Evolutionary conservation across 2,113 vertebrate species (phyloP).

Genomic region (Megalops atlanticus): DNA sequence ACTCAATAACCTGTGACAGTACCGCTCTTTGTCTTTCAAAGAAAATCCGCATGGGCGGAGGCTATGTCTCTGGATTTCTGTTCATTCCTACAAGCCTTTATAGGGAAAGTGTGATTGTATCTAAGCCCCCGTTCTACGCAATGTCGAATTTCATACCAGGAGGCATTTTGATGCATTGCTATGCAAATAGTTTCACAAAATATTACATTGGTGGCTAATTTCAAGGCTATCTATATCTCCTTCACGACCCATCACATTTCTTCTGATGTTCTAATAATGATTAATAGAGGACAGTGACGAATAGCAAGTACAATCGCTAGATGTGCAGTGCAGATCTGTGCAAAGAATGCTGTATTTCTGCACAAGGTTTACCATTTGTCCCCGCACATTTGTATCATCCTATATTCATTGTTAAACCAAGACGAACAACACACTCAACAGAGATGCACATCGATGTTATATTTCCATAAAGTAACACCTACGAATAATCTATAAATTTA

Average conservation of each 20-base stretch:
- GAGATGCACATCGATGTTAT: background rate
- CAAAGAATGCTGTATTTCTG: background rate
- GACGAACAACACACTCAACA: background rate
- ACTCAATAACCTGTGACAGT: background rate
- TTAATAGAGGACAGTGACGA: background rate
- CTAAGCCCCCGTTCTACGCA: background rate
- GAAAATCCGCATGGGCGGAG: conserved; percentile 43
- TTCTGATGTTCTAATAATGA: no score
- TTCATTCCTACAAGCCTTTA: no score
- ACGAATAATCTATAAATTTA: background rate
- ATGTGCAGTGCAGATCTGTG: background rate
- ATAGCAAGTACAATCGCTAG: background rate
- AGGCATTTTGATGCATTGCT: background rate
- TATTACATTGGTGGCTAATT: background rate
- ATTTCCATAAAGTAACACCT: background rate
- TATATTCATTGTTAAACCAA: background rate
- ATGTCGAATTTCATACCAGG: background rate
- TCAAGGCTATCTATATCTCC: background rate
- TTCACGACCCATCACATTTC: background rate
- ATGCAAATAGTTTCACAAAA: background rate
- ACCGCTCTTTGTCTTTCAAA: conserved; percentile 24
- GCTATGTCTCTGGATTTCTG: conserved; percentile 16
- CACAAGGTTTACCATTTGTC: background rate
- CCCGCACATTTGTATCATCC: background rate
- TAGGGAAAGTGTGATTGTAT: background rate